Percentiles rank a stretch among this genome's conserved stretches.
Conservation (phyloP, 2,888 invertebrate genomes). For the Chrysina gloriosa region DNA sequence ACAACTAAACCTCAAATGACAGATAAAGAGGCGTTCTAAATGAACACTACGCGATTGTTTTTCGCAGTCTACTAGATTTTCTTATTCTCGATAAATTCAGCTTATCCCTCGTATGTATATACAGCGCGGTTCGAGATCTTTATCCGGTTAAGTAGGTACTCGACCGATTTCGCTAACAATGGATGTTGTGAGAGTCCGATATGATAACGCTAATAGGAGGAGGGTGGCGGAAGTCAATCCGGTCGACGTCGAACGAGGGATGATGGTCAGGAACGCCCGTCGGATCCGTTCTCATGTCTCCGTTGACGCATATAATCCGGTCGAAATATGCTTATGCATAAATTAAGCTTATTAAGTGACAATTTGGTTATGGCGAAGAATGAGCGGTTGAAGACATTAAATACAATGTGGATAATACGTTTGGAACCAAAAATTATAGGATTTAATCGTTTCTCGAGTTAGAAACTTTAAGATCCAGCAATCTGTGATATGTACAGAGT, state of each 20-base stretch:
- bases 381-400: neutral
- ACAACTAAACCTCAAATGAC: too few species aligned
- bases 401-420: neutral
- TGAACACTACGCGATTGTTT: too few species aligned
- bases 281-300: constrained; percentile 34
- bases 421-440: too few species aligned
- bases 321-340: constrained; percentile 32
- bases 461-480: too few species aligned
- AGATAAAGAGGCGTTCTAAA: too few species aligned
- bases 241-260: constrained; percentile 12
- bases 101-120: too few species aligned
- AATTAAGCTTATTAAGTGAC: neutral
- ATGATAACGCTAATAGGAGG: constrained; percentile 17
- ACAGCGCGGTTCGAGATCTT: neutral
- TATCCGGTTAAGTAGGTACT: constrained; percentile 26
- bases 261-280: constrained; percentile 27
- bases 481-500: too few species aligned
- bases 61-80: too few species aligned
- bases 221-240: constrained; percentile 25
- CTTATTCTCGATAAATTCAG: too few species aligned
- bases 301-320: constrained; percentile 29
- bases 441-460: too few species aligned
- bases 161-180: constrained; percentile 5
- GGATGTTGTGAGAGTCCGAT: constrained; percentile 21
- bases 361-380: neutral